phyloP scores from a whole-genome alignment of 1,140 invertebrate species.

The Pogonognathellus flavescens region DNA sequence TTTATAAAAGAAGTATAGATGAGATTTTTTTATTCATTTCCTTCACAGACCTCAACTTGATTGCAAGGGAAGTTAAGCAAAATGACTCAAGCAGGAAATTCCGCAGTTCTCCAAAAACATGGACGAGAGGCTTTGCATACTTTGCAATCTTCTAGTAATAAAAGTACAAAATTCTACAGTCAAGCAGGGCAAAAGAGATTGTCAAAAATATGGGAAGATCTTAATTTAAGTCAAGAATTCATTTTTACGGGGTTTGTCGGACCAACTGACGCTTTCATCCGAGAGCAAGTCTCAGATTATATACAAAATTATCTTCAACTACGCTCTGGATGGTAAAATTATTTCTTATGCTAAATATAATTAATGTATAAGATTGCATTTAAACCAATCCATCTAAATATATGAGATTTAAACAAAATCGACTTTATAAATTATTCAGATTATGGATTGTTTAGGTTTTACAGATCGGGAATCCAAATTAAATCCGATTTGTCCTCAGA shows the following conservation, averaged over 20 bases:
- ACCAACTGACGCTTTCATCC: conserved; percentile 46
- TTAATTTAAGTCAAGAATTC: conserved; percentile 52
- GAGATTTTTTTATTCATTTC: background rate
- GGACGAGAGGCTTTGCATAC: conserved; percentile 10
- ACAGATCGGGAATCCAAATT: background rate
- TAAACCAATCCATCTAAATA: too few species aligned
- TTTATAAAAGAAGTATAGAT: background rate
- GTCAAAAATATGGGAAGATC: conserved; percentile 52
- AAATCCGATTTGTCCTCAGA: background rate
- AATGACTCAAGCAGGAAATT: background rate
- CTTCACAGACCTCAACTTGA: background rate
- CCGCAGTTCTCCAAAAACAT: background rate
- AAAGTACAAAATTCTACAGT: conserved; percentile 54
- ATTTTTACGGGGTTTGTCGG: conserved; percentile 46
- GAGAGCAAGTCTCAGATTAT: conserved; percentile 58
- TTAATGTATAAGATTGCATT: too few species aligned
- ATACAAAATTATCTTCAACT: conserved; percentile 45
- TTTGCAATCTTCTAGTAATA: conserved; percentile 6
- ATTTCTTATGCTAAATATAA: too few species aligned
- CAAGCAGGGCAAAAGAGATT: conserved; percentile 44
- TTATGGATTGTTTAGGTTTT: background rate
- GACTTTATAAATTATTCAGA: background rate
- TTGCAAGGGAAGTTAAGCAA: background rate
- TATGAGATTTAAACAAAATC: background rate
- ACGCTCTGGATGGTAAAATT: conserved; percentile 21